Conservation (phyloP, 2,888 invertebrate species). For the Ecdyonurus torrentis region DNA sequence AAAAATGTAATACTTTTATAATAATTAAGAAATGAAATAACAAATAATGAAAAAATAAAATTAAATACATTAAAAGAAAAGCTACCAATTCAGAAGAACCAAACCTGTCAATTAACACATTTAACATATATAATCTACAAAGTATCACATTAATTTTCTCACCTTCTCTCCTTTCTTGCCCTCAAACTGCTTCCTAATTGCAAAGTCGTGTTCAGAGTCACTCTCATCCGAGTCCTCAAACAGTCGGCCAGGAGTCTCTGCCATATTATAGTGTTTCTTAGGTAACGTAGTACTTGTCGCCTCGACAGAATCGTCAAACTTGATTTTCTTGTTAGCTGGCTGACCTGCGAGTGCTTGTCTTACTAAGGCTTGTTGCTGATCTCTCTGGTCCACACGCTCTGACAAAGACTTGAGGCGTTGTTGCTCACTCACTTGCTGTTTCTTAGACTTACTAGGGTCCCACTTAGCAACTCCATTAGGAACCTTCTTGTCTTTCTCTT, state of each 20-base stretch:
- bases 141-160: slow-evolving; percentile 13
- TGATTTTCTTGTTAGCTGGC: slow-evolving; percentile 39
- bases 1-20: too few relatives aligned
- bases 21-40: too few relatives aligned
- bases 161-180: slow-evolving; percentile 45
- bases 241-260: slow-evolving; percentile 10
- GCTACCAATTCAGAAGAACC: too few relatives aligned
- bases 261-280: too few relatives aligned
- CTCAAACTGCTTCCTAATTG: slow-evolving; percentile 47
- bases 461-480: too few relatives aligned
- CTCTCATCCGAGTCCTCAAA: slow-evolving; percentile 31
- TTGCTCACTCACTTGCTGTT: slow-evolving; percentile 27
- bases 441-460: background rate
- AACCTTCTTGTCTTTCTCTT: background rate
- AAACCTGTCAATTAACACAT: too few relatives aligned
- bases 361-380: slow-evolving; percentile 43
- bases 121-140: background rate
- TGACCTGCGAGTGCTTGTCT: slow-evolving; percentile 40
- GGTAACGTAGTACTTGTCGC: too few relatives aligned
- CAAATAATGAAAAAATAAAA: too few relatives aligned
- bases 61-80: too few relatives aligned
- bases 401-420: slow-evolving; percentile 49
- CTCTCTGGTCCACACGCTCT: slow-evolving; percentile 43
- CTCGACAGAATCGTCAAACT: slow-evolving; percentile 27
- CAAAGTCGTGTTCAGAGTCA: slow-evolving; percentile 37